These are phyloP conservation scores for Heterohyrax brucei DNA, from an alignment of 2,797 vertebrate genomes.

Conservation along the genomic window DNA sequence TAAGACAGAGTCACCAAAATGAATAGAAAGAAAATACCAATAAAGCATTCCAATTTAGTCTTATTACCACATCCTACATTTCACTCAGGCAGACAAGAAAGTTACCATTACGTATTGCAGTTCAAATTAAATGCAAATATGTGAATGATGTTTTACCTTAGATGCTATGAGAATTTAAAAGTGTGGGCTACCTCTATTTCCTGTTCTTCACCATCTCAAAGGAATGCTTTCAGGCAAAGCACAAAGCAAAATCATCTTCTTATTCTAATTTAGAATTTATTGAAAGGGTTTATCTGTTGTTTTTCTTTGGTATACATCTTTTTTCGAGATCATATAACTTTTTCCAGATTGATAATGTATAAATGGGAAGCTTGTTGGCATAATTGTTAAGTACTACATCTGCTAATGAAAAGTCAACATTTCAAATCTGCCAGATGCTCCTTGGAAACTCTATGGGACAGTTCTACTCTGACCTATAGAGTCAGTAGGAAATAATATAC, in stretches of 20 bases:
- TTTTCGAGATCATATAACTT: neutral
- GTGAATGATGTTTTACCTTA: neutral
- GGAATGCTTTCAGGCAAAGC: neutral
- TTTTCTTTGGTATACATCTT: neutral
- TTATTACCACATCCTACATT: neutral
- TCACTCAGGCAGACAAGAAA: neutral
- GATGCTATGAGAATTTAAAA: neutral
- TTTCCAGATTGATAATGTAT: constrained; percentile 11
- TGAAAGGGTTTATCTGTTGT: neutral
- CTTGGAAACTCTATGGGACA: too few relatives aligned
- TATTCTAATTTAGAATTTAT: constrained; percentile 27
- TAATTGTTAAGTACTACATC: too few relatives aligned
- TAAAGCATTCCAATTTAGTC: neutral
- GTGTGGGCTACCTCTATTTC: neutral
- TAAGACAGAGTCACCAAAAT: neutral
- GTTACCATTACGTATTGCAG: neutral
- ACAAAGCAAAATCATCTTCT: neutral
- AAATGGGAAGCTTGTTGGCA: too few relatives aligned
- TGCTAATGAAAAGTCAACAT: too few relatives aligned
- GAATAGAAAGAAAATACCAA: neutral
- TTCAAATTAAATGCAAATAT: constrained; percentile 33
- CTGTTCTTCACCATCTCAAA: constrained; percentile 8
- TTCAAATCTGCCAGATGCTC: too few relatives aligned
- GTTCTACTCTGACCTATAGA: too few relatives aligned
- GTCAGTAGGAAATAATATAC: too few relatives aligned